Base-by-base conservation (phyloP, 2,888 invertebrate species). In the Peribatodes rhomboidaria region DNA sequence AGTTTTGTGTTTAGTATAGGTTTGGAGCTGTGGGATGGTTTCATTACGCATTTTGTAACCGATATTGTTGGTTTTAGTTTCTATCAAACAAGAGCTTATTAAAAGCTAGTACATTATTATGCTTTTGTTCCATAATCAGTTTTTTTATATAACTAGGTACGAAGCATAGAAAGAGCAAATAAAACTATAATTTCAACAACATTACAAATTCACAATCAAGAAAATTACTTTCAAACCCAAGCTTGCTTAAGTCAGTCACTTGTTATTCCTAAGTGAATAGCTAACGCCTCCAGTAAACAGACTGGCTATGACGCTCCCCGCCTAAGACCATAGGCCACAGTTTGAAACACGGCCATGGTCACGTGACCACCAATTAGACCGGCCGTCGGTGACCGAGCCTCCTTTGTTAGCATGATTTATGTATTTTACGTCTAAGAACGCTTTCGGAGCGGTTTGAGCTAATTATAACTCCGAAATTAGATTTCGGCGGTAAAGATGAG, bases 401-500 rank as follows among this genome's bases (percentile, higher is more conserved):
- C 59, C 60, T 89, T 90, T 90, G 90, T 90, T 88, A 82, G 82
- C 68, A 78, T 89, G 91, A 91, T 91, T 91, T 91, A 91, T 86
- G 87, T 18, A 31, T 55, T 42, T 33, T 33, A 20, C 31, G 42
- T 75, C 79, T 77, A 80, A 73, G 78, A 78, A 71, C 73, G 71
- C 57, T 61, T 61, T 61, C 56, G 54, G 69, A 63, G 55, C 52
- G 60, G 62, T 61, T 65, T 68, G 58, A 64, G 62, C 67, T 72
- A 73, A 72, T 74, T 72, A 74, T 71, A 68, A 69, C 68, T 44
- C 42, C 42, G 14, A 68, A 70, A 70, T 73, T 64, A 68, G 64
- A 60, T 70, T 67, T 68, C 44, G 63, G 61, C 61, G 65, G 63
- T 64, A 18, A 63, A 41, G 27, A 22, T 46, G 55, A 68, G 54